phyloP scores from a whole-genome alignment of 2,888 invertebrate genomes.

The Athrips mouffetella region DNA sequence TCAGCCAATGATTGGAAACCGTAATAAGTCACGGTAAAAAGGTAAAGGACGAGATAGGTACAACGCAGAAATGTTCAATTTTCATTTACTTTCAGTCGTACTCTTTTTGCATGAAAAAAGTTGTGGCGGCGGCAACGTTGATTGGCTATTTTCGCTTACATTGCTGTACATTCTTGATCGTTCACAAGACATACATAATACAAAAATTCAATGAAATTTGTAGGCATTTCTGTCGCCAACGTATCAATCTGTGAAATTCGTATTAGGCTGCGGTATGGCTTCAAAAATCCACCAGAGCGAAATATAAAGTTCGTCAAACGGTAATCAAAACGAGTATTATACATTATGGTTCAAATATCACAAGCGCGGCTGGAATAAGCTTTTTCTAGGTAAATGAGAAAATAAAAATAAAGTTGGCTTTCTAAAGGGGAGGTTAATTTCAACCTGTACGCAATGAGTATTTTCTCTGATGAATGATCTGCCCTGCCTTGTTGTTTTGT shows the following conservation, averaged over 20 bases:
- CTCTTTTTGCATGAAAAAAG: not conserved
- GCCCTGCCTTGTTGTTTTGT: too few species aligned
- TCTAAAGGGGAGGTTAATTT: conserved; percentile 36
- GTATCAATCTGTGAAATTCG: conserved; percentile 25
- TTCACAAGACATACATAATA: too few species aligned
- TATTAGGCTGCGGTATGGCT: conserved; percentile 44
- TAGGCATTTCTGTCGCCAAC: too few species aligned
- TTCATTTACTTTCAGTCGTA: conserved; percentile 7
- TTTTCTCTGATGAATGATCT: too few species aligned
- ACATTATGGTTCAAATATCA: conserved; percentile 74
- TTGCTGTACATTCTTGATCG: not conserved
- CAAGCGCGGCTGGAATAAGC: conserved; percentile 50
- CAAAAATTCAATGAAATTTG: not conserved
- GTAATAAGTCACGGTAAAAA: not conserved
- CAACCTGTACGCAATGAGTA: not conserved
- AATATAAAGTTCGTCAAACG: conserved; percentile 72
- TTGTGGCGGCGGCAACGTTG: conserved; percentile 25
- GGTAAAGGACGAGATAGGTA: not conserved
- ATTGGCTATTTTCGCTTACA: conserved; percentile 21
- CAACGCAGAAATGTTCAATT: not conserved
- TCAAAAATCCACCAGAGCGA: conserved; percentile 69
- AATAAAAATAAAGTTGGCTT: conserved; percentile 32
- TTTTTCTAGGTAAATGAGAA: conserved; percentile 59
- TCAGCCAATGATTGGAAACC: conserved; percentile 7
- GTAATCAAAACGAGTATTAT: conserved; percentile 71